phyloP scores from a whole-genome alignment of 2,888 invertebrate species.

The Ochropacha duplaris region DNA sequence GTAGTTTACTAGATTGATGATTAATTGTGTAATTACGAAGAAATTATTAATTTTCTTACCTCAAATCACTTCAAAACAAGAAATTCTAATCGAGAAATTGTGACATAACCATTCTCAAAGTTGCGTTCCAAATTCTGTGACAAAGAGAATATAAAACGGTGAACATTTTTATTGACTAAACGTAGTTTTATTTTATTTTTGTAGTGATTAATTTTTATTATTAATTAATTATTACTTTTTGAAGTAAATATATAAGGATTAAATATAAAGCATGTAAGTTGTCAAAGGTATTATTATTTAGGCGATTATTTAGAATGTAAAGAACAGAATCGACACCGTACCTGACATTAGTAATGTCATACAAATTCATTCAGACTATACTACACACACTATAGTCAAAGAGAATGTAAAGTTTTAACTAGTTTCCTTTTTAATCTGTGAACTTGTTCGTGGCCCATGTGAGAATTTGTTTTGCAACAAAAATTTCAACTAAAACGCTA shows the following conservation, averaged over 20 bases:
- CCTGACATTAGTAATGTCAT: no score
- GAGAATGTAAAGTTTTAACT: background rate
- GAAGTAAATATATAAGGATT: no score
- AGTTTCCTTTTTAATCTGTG: slow-evolving; percentile 33
- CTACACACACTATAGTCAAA: no score
- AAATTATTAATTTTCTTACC: slow-evolving; percentile 44
- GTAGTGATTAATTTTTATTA: no score
- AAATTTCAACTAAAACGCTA: background rate
- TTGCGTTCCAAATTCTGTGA: slow-evolving; percentile 17
- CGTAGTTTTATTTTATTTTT: no score
- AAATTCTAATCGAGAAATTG: slow-evolving; percentile 40
- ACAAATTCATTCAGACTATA: no score
- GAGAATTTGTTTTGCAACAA: slow-evolving; percentile 32
- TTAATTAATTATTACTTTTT: no score
- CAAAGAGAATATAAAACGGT: background rate
- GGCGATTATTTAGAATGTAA: no score
- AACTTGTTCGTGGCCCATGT: slow-evolving; percentile 41
- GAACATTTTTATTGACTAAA: no score
- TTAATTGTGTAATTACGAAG: background rate
- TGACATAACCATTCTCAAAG: slow-evolving; percentile 65
- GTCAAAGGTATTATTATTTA: no score
- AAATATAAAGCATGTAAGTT: no score
- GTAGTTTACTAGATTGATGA: slow-evolving; percentile 5
- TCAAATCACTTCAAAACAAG: slow-evolving; percentile 62
- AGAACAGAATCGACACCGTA: no score